Conservation (phyloP, 2,888 invertebrate genomes). For the Rhopalosiphum nymphaeae region DNA sequence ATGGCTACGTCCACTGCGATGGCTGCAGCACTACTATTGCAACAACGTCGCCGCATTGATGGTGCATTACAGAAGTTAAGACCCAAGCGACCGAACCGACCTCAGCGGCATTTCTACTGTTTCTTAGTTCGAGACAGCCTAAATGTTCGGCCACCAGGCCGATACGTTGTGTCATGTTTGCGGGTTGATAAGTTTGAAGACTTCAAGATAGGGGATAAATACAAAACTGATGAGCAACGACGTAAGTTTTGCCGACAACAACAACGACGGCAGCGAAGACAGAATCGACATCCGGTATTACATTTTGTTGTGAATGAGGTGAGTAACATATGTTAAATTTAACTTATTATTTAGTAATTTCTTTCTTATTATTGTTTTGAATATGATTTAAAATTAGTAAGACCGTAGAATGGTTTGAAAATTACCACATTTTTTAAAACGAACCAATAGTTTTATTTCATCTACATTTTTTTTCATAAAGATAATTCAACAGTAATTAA, state of each 20-base stretch:
- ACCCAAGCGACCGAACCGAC: not conserved
- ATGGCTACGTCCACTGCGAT: not conserved
- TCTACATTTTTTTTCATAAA: not conserved
- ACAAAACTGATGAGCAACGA: not conserved
- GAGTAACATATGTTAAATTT: slow-evolving; percentile 60
- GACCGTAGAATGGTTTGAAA: not conserved
- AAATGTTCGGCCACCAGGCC: slow-evolving; percentile 37
- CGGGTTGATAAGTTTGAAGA: slow-evolving; percentile 23
- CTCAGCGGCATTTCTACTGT: slow-evolving; percentile 53
- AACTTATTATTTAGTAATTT: not conserved
- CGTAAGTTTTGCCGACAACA: slow-evolving; percentile 78
- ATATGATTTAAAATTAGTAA: not conserved
- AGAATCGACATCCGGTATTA: slow-evolving; percentile 77
- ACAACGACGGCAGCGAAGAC: slow-evolving; percentile 90
- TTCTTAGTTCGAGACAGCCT: slow-evolving; percentile 94
- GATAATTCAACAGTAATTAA: not conserved
- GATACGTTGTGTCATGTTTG: slow-evolving; percentile 39
- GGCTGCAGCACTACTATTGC: not conserved
- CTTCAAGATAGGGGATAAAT: not conserved
- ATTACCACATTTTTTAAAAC: no score
- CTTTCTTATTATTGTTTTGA: not conserved
- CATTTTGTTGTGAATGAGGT: slow-evolving; percentile 96
- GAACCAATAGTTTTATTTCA: not conserved
- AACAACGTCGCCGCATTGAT: not conserved
- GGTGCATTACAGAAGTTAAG: not conserved